A percentile compares a stretch with the other conserved stretches of the same genome.
Evolutionary conservation across 2,888 invertebrate species (phyloP).

Genomic region (Aporophyla nigra): DNA sequence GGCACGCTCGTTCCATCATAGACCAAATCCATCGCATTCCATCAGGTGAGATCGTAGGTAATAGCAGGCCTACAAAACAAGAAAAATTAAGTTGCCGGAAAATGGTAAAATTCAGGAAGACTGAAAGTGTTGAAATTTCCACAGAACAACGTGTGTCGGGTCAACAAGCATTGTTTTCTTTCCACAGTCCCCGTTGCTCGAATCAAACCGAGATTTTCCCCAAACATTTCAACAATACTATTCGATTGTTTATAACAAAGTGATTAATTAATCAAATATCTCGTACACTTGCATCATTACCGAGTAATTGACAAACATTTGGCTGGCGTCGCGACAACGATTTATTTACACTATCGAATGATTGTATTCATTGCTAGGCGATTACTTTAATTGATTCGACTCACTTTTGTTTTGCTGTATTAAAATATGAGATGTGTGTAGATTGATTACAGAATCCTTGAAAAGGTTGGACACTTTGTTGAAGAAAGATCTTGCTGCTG

Average conservation of each 20-base stretch:
- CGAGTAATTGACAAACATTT: slow-evolving; percentile 38
- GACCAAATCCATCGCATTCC: no score
- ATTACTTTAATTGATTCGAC: slow-evolving; percentile 37
- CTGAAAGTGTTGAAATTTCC: no score
- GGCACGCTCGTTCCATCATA: no score
- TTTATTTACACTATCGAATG: slow-evolving; percentile 42
- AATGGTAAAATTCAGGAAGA: no score
- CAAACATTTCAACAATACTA: slow-evolving; percentile 34
- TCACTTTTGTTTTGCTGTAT: slow-evolving; percentile 21
- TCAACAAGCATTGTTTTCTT: background rate
- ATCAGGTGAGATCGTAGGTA: no score
- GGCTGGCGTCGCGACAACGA: slow-evolving; percentile 35
- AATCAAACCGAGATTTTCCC: slow-evolving; percentile 13
- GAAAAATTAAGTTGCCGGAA: no score
- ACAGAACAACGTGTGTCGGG: no score
- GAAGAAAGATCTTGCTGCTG: background rate
- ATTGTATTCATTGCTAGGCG: slow-evolving; percentile 20
- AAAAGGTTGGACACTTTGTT: background rate
- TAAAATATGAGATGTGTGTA: slow-evolving; percentile 1
- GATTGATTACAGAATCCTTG: background rate
- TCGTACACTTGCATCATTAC: slow-evolving; percentile 20
- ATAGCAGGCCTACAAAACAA: no score
- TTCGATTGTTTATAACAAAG: slow-evolving; percentile 40
- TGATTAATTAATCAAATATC: slow-evolving; percentile 33
- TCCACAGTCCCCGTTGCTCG: background rate